Evolutionary conservation across 1,140 invertebrate species (phyloP), one percentile per base, ranked within the genome.

Genomic region (Hyles euphorbiae): DNA sequence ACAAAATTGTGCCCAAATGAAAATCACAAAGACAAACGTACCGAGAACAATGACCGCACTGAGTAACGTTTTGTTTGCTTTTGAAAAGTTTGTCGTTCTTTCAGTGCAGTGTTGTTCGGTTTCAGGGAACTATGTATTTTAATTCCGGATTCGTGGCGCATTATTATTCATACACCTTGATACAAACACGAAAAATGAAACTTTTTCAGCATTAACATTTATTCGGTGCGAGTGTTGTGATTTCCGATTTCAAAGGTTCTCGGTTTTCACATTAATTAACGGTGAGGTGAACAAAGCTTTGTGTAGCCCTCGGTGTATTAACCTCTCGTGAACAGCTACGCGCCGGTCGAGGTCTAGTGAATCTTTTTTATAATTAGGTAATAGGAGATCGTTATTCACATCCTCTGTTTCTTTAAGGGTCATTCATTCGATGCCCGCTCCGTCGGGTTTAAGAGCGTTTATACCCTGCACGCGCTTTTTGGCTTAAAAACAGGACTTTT

Each of bases 11-110:
- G 53, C 44, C 53, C 58, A 63, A 50, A 55, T 73, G 63, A 74
- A 71, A 69, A 73, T 71, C 66, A 73, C 66, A 62, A 65, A 63
- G 61, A 68, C 60, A 67, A 64, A 59, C 67, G 62, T 61, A 61
- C 51, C 46, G 45, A 61, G 63, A 66, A 65, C 67, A 61, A 72
- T 69, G 53, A 68, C 63, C 61, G 60, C 63, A 57, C 58, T 45
- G 61, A 58, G 60, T 47, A 45, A 60, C n/a, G 44, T 58, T 59
- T 59, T 36, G 56, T 59, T 59, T 56, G 53, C 50, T 63, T 43
- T 63, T 63, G 48, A 40, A 22, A 11, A 52, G 22, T 44, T 52
- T 36, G 36, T 44, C 44, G 45, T 45, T 47, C 48, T 61, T 61
- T 61, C 51, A 32, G 36, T 5, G 36, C 36, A 5, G 36, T 40